phyloP scores from a whole-genome alignment of 2,113 vertebrate species.

The Xiphias gladius region DNA sequence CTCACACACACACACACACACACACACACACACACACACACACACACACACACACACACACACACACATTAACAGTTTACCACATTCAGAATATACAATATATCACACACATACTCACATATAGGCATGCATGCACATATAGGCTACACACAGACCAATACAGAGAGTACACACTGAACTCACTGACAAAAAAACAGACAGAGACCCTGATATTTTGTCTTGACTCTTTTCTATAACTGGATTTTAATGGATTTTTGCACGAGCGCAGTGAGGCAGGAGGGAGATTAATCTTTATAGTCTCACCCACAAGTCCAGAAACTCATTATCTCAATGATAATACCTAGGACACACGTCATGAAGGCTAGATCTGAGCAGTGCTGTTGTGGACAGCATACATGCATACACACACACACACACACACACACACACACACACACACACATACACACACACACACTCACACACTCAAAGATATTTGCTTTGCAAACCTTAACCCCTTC shows the following conservation, averaged over 20 bases:
- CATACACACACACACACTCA: background rate
- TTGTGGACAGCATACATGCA: no score
- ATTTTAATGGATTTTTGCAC: background rate
- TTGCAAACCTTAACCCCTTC: background rate
- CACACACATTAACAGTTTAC: no score
- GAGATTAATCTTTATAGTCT: conserved; percentile 34
- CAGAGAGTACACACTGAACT: background rate
- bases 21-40: no score
- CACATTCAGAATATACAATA: background rate
- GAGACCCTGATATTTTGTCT: background rate
- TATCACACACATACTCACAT: background rate
- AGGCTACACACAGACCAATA: background rate
- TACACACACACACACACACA: background rate
- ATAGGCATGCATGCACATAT: background rate
- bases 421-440: background rate
- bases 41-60: no score
- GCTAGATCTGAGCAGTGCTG: no score
- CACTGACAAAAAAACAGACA: background rate
- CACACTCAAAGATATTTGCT: background rate
- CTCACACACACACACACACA: background rate
- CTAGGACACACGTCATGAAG: no score
- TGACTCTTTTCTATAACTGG: no score
- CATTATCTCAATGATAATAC: conserved; percentile 38
- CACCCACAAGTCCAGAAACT: conserved; percentile 25
- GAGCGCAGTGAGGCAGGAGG: background rate